Conservation (phyloP, 2,888 invertebrate genomes). For the Loripinus fragilis region DNA sequence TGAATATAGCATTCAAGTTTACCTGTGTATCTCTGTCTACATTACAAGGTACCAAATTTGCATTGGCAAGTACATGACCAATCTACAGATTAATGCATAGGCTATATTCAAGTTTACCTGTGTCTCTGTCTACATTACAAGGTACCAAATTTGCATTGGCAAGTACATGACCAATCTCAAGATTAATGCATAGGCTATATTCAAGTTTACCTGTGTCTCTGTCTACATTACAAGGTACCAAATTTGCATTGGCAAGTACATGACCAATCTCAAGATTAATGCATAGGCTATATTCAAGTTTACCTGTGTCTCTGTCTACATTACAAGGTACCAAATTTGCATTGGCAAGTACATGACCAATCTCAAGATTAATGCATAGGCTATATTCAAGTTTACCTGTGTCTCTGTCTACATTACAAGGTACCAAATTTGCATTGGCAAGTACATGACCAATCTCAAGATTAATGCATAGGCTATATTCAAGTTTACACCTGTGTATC, state of each 20-base stretch:
- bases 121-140: not conserved
- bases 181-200: slow-evolving; percentile 71
- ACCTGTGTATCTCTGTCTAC: slow-evolving; percentile 10
- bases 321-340: not conserved
- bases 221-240: not conserved
- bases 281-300: slow-evolving; percentile 69
- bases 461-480: no score
- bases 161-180: slow-evolving; percentile 71
- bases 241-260: slow-evolving; percentile 43
- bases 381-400: no score
- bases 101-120: no score
- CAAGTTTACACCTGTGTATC: no score
- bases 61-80: slow-evolving; percentile 66
- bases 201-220: slow-evolving; percentile 59
- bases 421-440: not conserved
- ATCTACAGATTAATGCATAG: slow-evolving; percentile 77
- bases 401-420: not conserved
- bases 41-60: not conserved
- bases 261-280: slow-evolving; percentile 74
- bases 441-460: slow-evolving; percentile 55
- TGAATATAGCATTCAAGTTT: not conserved
- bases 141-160: not conserved
- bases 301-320: slow-evolving; percentile 18
- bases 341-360: slow-evolving; percentile 65
- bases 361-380: slow-evolving; percentile 70